These are phyloP conservation scores for Spatula versicolor DNA, from an alignment of 2,797 vertebrate genomes.

Conservation along the genomic window DNA sequence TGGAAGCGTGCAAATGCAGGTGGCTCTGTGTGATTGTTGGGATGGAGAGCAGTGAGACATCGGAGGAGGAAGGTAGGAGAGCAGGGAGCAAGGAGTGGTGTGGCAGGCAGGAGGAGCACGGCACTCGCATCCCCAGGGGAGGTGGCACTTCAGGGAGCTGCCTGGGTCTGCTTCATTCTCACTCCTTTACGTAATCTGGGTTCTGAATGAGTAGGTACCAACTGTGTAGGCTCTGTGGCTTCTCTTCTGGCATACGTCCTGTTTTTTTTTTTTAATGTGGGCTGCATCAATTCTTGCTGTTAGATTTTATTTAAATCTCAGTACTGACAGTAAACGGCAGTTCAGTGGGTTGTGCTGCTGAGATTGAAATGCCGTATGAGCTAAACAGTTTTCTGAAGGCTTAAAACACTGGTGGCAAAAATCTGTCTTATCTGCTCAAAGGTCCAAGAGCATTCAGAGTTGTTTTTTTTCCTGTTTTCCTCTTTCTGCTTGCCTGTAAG, in stretches of 20 bases:
- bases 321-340: background rate
- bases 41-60: background rate
- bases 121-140: background rate
- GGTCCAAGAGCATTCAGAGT: background rate
- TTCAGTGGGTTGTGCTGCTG: background rate
- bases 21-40: background rate
- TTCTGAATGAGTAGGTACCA: background rate
- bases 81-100: background rate
- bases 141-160: background rate
- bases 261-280: conserved; percentile 5
- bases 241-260: conserved; percentile 26
- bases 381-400: background rate
- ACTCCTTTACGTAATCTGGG: background rate
- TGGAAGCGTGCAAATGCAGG: background rate
- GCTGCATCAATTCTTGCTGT: conserved; percentile 12
- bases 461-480: background rate
- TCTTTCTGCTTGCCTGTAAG: background rate
- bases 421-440: background rate
- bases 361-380: background rate
- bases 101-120: background rate
- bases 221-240: background rate
- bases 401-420: background rate
- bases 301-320: background rate
- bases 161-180: background rate
- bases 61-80: background rate